Percentiles rank a stretch among this genome's conserved stretches.
Conservation (phyloP, 2,888 invertebrate genomes). For the Sphaerophoria rueppellii region DNA sequence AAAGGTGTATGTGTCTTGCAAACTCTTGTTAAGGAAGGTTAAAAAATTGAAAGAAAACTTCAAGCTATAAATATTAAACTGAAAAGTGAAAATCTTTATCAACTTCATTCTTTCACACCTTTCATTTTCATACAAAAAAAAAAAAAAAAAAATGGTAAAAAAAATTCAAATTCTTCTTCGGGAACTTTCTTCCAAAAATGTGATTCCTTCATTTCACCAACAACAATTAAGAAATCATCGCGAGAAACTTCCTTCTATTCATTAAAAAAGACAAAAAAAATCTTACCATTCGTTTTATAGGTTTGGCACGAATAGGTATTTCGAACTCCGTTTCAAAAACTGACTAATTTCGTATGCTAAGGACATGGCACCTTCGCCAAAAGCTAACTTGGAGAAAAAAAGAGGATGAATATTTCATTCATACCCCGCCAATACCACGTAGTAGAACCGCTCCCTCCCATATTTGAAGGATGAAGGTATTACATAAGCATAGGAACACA, state of each 20-base stretch:
- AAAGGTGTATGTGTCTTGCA: too few relatives aligned
- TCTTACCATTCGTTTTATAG: too few relatives aligned
- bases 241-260: conserved; percentile 39
- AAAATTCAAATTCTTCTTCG: neutral
- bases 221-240: conserved; percentile 72
- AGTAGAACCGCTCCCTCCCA: neutral
- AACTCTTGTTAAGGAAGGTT: too few relatives aligned
- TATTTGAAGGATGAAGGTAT: neutral
- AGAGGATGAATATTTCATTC: conserved; percentile 42
- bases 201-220: conserved; percentile 61
- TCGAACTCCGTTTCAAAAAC: conserved; percentile 27
- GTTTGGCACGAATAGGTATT: neutral
- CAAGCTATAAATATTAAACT: too few relatives aligned
- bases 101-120: neutral
- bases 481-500: neutral
- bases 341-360: conserved; percentile 58
- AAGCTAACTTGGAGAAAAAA: conserved; percentile 23
- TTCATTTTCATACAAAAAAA: neutral
- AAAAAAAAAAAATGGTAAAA: too few relatives aligned
- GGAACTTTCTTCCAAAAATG: conserved; percentile 10
- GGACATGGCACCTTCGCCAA: conserved; percentile 26
- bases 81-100: too few relatives aligned
- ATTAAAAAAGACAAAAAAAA: neutral
- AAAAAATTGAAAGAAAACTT: too few relatives aligned
- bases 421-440: conserved; percentile 2